Conservation (phyloP, 2,797 vertebrate genomes). For the Leptatherina wallacei region DNA sequence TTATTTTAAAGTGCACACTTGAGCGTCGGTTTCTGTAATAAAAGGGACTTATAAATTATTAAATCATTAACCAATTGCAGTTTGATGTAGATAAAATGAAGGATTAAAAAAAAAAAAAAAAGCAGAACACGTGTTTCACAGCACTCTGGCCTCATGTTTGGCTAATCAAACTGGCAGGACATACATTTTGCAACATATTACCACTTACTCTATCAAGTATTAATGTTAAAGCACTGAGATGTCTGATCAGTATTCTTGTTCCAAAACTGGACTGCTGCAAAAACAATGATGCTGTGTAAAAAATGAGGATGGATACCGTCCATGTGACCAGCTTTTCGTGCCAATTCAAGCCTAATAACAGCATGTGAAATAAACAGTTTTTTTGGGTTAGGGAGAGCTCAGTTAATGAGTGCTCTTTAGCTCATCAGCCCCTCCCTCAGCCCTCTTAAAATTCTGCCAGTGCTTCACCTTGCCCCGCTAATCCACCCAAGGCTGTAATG, state of each 20-base stretch:
- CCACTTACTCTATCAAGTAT: not conserved
- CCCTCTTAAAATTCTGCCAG: slow-evolving; percentile 63
- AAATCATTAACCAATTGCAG: not conserved
- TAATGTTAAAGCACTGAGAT: not conserved
- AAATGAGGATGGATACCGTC: not conserved
- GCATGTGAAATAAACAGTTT: slow-evolving; percentile 48
- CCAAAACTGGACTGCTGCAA: not conserved
- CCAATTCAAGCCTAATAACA: slow-evolving; percentile 48
- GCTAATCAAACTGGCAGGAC: not conserved
- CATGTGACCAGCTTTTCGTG: slow-evolving; percentile 14
- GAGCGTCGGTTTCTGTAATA: not conserved
- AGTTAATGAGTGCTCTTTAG: slow-evolving; percentile 62
- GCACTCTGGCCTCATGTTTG: not conserved
- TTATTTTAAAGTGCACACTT: not conserved
- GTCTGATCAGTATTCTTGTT: not conserved
- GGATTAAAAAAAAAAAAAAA: not conserved
- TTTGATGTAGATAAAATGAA: not conserved
- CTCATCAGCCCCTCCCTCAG: slow-evolving; percentile 49
- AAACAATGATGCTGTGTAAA: not conserved
- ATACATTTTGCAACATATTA: not conserved
- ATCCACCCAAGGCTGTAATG: slow-evolving; percentile 70
- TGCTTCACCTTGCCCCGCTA: slow-evolving; percentile 70
- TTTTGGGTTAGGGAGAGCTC: slow-evolving; percentile 42
- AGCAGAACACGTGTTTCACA: not conserved
- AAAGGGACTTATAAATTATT: not conserved